phyloP scores from a whole-genome alignment of 2,113 vertebrate genomes.

The Ictidomys tridecemlineatus region DNA sequence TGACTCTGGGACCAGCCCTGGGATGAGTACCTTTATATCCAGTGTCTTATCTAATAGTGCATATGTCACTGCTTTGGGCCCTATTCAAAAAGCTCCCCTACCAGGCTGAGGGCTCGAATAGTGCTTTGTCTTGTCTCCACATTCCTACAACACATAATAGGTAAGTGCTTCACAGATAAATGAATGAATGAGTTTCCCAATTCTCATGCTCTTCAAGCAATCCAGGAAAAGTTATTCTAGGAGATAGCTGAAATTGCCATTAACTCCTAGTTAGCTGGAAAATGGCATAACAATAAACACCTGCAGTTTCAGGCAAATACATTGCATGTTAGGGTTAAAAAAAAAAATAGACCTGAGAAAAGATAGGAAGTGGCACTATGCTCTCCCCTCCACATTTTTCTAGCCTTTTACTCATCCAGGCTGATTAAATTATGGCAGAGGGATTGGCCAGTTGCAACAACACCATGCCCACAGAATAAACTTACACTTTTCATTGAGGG shows the following conservation, averaged over 20 bases:
- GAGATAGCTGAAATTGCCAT: background rate
- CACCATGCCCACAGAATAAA: constrained; percentile 41
- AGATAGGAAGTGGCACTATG: background rate
- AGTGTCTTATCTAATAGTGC: background rate
- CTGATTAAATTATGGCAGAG: background rate
- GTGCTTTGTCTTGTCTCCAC: background rate
- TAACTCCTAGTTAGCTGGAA: background rate
- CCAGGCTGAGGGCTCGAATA: background rate
- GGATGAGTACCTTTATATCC: background rate
- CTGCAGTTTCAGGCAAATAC: background rate
- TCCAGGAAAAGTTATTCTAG: constrained; percentile 40
- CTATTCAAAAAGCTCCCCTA: background rate
- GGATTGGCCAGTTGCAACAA: background rate
- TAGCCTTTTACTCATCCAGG: background rate
- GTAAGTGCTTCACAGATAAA: background rate
- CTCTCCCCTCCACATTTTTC: background rate
- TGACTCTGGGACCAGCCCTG: background rate
- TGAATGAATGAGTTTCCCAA: background rate
- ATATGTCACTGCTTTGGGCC: background rate
- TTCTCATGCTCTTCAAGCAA: background rate
- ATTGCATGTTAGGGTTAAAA: background rate
- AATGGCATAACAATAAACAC: background rate
- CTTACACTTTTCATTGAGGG: background rate
- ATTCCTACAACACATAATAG: background rate
- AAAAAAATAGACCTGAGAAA: constrained; percentile 23